Base-by-base conservation (phyloP, 2,888 invertebrate genomes). In the Heliconius erato region DNA sequence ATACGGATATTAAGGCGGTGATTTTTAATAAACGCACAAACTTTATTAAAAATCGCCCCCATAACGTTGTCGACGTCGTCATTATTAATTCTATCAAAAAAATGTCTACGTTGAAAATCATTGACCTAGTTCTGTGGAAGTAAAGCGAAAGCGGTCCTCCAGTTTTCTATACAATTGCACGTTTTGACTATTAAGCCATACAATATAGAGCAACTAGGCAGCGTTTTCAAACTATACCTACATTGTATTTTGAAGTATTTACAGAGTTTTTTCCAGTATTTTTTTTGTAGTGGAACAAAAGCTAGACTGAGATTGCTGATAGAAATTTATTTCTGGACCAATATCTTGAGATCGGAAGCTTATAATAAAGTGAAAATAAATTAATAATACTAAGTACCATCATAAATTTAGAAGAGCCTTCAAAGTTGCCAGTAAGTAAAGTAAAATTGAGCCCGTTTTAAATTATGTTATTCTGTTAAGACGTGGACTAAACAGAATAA, bases 101-200 rank as follows among this genome's bases (percentile, higher is more conserved):
- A 49, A 72, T 49, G 26, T 72, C 44, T 72, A 72, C 72, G 72
- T 44, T 72, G 44, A 49, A 72, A 72, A 49, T 72, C 72, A 72
- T 72, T 72, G 72, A 72, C 72, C 72, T 19, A 72, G 26, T 72
- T 72, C 44, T 44, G 44, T 49, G 44, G 1, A 49, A 72, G 44
- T 72, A 72, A 49, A 44, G 72, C 16, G 72, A 49, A 72, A 72
- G 44, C 44, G 72, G 72, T 72, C 26, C 44, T 72, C 72, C 44
- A 72, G 44, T 72, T 72, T 72, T 72, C 72, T 72, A 72, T 72
- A 72, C 72, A 72, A 72, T 72, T 72, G 72, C 72, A 72, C 72
- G 72, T 72, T 72, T 72, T 72, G 72, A 72, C 72, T 72, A 49
- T 72, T 72, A 49, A 49, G 9, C 44, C 44, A 72, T 72, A 72